phyloP scores from a whole-genome alignment of 2,888 invertebrate species.

The Diploptera punctata region DNA sequence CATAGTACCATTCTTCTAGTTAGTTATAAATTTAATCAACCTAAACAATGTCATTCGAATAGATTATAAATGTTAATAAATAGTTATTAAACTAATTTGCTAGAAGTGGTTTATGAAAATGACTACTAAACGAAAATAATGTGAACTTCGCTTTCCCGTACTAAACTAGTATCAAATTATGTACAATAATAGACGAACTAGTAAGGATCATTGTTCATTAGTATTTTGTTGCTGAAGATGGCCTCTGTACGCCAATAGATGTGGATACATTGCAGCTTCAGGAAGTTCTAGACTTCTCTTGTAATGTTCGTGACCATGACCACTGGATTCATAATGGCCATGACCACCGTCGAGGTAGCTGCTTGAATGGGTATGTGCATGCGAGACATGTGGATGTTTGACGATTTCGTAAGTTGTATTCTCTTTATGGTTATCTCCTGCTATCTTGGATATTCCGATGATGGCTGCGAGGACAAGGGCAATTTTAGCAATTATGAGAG shows the following conservation, averaged over 20 bases:
- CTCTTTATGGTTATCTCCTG: slow-evolving; percentile 30
- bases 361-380: slow-evolving; percentile 70
- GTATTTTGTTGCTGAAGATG: neutral
- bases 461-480: slow-evolving; percentile 50
- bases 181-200: no score
- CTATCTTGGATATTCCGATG: slow-evolving; percentile 50
- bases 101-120: no score
- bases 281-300: slow-evolving; percentile 30
- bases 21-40: no score
- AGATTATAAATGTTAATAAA: no score
- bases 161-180: no score
- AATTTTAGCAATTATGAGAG: slow-evolving; percentile 50
- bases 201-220: no score
- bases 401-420: slow-evolving; percentile 87
- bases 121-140: no score
- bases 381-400: slow-evolving; percentile 83
- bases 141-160: no score
- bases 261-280: slow-evolving; percentile 14
- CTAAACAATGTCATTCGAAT: no score
- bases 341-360: slow-evolving; percentile 64
- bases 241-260: slow-evolving; percentile 33
- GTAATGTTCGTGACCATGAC: slow-evolving; percentile 45
- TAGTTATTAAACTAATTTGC: no score
- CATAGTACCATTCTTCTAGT: no score
- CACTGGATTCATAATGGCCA: slow-evolving; percentile 58